Evolutionary conservation across 2,888 invertebrate genomes (phyloP).

Genomic region (Disparrhopalites patrizii): DNA sequence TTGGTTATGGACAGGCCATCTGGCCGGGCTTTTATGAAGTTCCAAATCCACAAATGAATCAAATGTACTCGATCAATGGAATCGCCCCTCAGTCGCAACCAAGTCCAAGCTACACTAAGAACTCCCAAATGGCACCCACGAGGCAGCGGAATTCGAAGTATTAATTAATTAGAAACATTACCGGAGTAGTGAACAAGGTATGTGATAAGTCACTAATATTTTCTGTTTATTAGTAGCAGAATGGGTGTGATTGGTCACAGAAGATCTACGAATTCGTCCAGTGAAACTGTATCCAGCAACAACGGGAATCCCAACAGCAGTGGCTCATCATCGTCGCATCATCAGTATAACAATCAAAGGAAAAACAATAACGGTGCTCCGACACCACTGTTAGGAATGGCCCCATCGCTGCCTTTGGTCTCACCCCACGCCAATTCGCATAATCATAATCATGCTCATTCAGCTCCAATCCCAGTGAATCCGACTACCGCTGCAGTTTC

Average conservation of each 20-base stretch:
- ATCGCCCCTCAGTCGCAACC: slow-evolving; percentile 63
- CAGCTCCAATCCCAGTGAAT: slow-evolving; percentile 35
- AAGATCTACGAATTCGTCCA: slow-evolving; percentile 31
- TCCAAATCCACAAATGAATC: slow-evolving; percentile 54
- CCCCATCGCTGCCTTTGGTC: slow-evolving; percentile 35
- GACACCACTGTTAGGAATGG: slow-evolving; percentile 39
- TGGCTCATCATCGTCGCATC: slow-evolving; percentile 32
- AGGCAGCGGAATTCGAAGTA: slow-evolving; percentile 46
- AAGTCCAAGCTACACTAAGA: slow-evolving; percentile 55
- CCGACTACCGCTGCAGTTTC: slow-evolving; percentile 21
- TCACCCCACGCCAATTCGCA: slow-evolving; percentile 37
- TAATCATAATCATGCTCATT: slow-evolving; percentile 32
- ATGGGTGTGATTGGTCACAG: slow-evolving; percentile 19
- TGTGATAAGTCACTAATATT: not conserved
- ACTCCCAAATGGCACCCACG: slow-evolving; percentile 35
- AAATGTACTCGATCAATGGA: slow-evolving; percentile 69
- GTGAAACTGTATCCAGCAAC: slow-evolving; percentile 29
- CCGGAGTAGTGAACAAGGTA: not conserved
- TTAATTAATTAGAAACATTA: slow-evolving; percentile 4
- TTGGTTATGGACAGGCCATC: slow-evolving; percentile 42
- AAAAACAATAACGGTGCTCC: slow-evolving; percentile 41
- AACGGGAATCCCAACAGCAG: slow-evolving; percentile 32
- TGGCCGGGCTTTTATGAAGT: slow-evolving; percentile 34
- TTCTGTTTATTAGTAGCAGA: not conserved
- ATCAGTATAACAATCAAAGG: slow-evolving; percentile 37